phyloP scores from a whole-genome alignment of 2,888 invertebrate species.

The Blastobasis adustella region DNA sequence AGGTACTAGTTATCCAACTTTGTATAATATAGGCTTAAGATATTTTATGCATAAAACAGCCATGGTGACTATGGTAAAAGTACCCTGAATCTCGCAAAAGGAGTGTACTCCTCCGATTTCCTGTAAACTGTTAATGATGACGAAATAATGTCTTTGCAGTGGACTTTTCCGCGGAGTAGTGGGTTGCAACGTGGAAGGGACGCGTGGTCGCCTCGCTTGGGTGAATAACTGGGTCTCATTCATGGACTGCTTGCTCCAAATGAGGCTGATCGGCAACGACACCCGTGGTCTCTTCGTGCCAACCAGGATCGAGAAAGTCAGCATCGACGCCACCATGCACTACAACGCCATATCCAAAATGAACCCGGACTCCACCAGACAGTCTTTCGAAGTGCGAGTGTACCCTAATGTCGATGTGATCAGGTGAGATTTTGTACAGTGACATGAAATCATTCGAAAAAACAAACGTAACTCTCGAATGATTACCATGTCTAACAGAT shows the following conservation, averaged over 20 bases:
- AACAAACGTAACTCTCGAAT: too few relatives aligned
- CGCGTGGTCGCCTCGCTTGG: slow-evolving; percentile 77
- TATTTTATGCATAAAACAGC: too few relatives aligned
- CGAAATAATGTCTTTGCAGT: slow-evolving; percentile 33
- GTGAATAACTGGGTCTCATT: slow-evolving; percentile 90
- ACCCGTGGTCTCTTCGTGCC: slow-evolving; percentile 83
- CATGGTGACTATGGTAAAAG: too few relatives aligned
- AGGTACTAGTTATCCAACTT: neutral
- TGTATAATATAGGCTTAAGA: slow-evolving; percentile 7
- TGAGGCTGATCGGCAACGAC: slow-evolving; percentile 81
- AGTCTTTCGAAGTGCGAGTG: slow-evolving; percentile 61
- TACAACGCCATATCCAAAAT: slow-evolving; percentile 63
- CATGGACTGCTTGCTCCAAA: slow-evolving; percentile 92
- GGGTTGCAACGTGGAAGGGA: slow-evolving; percentile 67
- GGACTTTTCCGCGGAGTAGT: slow-evolving; percentile 77
- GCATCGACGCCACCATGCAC: slow-evolving; percentile 80
- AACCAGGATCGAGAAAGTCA: slow-evolving; percentile 81
- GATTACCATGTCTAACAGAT: too few relatives aligned
- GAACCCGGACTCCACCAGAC: slow-evolving; percentile 56
- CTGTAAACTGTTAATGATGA: too few relatives aligned
- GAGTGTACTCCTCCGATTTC: too few relatives aligned
- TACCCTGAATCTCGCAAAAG: too few relatives aligned
- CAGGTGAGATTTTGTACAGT: slow-evolving; percentile 34
- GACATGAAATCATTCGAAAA: too few relatives aligned
- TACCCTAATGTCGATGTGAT: slow-evolving; percentile 68